These are phyloP conservation scores for Conomelus anceps DNA, from an alignment of 2,888 invertebrate genomes.

Conservation along the genomic window DNA sequence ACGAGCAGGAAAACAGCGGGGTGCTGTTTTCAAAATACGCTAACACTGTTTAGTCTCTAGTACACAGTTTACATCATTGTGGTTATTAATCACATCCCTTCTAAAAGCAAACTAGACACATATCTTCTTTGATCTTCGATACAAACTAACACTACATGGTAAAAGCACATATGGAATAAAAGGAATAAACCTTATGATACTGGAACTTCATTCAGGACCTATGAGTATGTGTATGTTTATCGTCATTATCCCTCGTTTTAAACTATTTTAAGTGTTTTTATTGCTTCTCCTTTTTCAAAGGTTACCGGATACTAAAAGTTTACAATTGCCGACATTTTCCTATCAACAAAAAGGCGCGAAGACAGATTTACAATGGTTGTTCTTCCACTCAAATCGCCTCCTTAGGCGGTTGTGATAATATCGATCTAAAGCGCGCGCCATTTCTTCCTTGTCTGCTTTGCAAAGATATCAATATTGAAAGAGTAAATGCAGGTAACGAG, in stretches of 20 bases:
- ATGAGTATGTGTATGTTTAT: not conserved
- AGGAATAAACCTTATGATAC: not conserved
- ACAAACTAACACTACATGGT: not conserved
- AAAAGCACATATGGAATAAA: not conserved
- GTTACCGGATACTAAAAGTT: not conserved
- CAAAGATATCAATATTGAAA: not conserved
- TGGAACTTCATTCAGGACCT: not conserved
- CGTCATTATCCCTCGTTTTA: not conserved
- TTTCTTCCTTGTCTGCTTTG: not conserved
- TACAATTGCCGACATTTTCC: not conserved
- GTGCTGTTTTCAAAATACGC: not conserved
- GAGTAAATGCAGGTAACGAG: not conserved
- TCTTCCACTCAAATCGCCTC: not conserved
- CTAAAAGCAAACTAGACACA: not conserved
- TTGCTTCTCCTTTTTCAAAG: not conserved
- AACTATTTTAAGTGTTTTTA: not conserved
- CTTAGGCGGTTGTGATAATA: not conserved
- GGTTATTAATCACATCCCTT: not conserved
- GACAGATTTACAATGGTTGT: not conserved
- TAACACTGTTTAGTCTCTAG: slow-evolving; percentile 5
- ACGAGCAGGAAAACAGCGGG: not conserved
- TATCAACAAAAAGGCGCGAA: not conserved
- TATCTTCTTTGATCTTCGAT: not conserved
- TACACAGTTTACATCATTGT: slow-evolving; percentile 4
- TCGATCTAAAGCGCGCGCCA: not conserved